A percentile compares a stretch with the other conserved stretches of the same genome.
These are phyloP conservation scores for Tenthredo amoena DNA, from an alignment of 2,888 invertebrate genomes.

Conservation along the genomic window DNA sequence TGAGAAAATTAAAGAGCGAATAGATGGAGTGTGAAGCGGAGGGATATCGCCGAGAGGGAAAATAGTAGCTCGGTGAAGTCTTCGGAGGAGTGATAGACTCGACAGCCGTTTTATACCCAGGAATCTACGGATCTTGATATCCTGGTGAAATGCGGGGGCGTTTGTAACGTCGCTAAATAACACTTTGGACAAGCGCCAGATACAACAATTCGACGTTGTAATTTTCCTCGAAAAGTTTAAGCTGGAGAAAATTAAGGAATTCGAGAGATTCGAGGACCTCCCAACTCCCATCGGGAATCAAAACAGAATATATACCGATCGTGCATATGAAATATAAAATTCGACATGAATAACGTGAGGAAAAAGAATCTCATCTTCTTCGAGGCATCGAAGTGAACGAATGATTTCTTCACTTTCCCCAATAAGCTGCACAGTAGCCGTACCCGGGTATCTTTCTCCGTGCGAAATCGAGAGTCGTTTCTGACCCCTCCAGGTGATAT, in stretches of 20 bases:
- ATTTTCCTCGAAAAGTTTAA: background rate
- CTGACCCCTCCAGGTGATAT: background rate
- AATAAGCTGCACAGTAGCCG: background rate
- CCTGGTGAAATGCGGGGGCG: background rate
- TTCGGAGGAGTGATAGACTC: background rate
- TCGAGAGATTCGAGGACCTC: background rate
- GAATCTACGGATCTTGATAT: background rate
- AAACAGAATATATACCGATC: background rate
- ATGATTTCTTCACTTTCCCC: conserved; percentile 19
- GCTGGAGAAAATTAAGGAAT: background rate
- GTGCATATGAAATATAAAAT: background rate
- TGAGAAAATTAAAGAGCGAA: background rate
- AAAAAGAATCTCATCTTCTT: background rate
- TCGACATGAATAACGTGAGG: background rate
- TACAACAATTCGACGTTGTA: background rate
- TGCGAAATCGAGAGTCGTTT: conserved; percentile 35
- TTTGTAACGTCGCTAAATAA: background rate
- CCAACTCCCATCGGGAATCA: background rate
- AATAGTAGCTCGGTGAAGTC: background rate
- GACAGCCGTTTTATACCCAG: background rate
- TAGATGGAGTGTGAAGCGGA: background rate
- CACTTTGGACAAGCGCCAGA: conserved; percentile 11
- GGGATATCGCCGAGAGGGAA: background rate
- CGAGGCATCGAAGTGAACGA: background rate
- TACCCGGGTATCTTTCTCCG: background rate